phyloP scores from a whole-genome alignment of 2,113 vertebrate genomes.

The Percina caprodes region DNA sequence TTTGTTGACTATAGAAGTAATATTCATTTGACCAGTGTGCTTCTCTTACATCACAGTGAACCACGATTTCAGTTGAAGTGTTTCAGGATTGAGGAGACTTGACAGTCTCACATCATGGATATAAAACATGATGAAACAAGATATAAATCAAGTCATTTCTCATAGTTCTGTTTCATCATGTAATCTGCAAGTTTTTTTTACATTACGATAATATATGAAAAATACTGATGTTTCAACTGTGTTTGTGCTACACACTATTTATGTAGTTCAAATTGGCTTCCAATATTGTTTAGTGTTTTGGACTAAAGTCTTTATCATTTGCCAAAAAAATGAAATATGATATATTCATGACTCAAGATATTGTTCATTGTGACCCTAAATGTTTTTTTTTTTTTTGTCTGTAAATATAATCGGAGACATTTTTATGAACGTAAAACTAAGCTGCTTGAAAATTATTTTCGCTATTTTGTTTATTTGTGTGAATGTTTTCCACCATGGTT shows the following conservation, averaged over 20 bases:
- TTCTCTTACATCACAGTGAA: slow-evolving; percentile 54
- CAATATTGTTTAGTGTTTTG: slow-evolving; percentile 54
- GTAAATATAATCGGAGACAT: slow-evolving; percentile 80
- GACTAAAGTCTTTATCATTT: slow-evolving; percentile 58
- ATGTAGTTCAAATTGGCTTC: slow-evolving; percentile 57
- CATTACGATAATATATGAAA: slow-evolving; percentile 65
- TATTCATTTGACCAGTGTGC: slow-evolving; percentile 52
- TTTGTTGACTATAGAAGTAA: slow-evolving; percentile 50
- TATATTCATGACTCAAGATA: slow-evolving; percentile 45
- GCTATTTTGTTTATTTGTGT: background rate
- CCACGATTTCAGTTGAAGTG: slow-evolving; percentile 45
- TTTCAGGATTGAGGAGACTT: slow-evolving; percentile 36
- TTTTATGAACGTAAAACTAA: slow-evolving; percentile 76
- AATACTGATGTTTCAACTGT: slow-evolving; percentile 60
- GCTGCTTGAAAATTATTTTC: slow-evolving; percentile 47
- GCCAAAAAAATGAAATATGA: slow-evolving; percentile 61
- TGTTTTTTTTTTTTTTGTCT: slow-evolving; percentile 65
- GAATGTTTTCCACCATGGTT: background rate
- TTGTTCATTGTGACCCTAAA: slow-evolving; percentile 64
- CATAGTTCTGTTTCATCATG: slow-evolving; percentile 52
- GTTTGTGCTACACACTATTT: slow-evolving; percentile 72
- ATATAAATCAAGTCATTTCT: slow-evolving; percentile 21
- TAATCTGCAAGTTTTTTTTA: slow-evolving; percentile 70
- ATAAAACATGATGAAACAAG: slow-evolving; percentile 30
- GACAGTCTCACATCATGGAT: slow-evolving; percentile 25